Base-by-base conservation (phyloP, 1,140 invertebrate species). In the Oedothorax gibbosus region DNA sequence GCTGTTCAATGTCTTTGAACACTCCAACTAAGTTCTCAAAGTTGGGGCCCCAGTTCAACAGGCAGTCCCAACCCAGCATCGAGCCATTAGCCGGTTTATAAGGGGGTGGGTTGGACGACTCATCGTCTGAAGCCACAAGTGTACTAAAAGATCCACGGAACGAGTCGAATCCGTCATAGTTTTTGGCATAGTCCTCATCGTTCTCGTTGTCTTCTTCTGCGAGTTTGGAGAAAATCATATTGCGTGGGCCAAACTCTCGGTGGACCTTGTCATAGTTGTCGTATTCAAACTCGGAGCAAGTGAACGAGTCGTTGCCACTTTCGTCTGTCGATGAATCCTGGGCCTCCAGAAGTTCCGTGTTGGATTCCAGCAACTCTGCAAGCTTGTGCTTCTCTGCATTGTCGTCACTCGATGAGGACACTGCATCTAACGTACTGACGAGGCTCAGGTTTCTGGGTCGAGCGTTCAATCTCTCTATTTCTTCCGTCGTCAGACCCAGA, bases 241-340 rank as follows among this genome's bases (percentile, higher is more conserved):
- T 90, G 50, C 88, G 88, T 11, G 89, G 88, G 68, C 90, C 89
- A 87, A 91, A 91, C 81, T 92, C 92, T 76, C 92, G 91, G 54
- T 89, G 89, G n/a, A 88, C 88, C 75, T 92, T 94, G 21, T 96
- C 91, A 86, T 95, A 96, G 88, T 96, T 95, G 88, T 99, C 97
- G 89, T 98, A 98, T 90, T 99, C 97, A 89, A 98, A 98, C 91
- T 99, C 97, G 0, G 97, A 99, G 90, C 97, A 99, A 0, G 97
- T 99, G 91, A 99, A 99, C 86, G 97, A 98, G 89, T 99, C 97
- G 90, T 98, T 98, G 6, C 96, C 96, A 89, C 96, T 97, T 89
- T 98, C 97, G 88, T 98, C 96, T 8, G 96, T 97, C 2, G 96
- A 96, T 6, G 96, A 96, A 80, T 92, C 90, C 68, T 85, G 87